phyloP scores from a whole-genome alignment of 2,797 vertebrate genomes.

The Sebastes trivittatus region DNA sequence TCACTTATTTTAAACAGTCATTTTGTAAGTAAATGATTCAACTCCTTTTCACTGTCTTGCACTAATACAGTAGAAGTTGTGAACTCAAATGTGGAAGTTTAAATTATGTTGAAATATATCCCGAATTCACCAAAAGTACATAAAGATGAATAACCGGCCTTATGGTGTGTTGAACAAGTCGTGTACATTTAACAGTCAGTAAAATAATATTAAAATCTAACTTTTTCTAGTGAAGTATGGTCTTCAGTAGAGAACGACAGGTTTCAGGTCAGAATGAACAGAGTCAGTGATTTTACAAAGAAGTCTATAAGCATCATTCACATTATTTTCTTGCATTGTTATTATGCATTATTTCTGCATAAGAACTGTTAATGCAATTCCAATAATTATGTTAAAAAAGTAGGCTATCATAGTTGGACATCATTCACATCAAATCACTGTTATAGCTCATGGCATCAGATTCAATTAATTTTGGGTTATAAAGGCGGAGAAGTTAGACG shows the following conservation, averaged over 20 bases:
- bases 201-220: background rate
- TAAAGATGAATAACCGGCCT: rapidly evolving
- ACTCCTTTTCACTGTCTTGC: background rate
- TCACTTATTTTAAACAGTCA: background rate
- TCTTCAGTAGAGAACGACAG: background rate
- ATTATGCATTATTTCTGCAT: background rate
- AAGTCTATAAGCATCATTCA: background rate
- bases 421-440: slow-evolving; percentile 21
- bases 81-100: background rate
- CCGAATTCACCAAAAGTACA: background rate
- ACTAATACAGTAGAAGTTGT: background rate
- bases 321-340: background rate
- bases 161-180: background rate
- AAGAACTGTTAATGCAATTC: background rate
- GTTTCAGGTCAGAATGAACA: background rate
- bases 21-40: background rate
- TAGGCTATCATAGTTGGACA: background rate
- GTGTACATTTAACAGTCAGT: background rate
- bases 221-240: background rate
- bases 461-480: background rate
- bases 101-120: background rate
- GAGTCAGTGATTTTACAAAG: background rate
- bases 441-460: background rate
- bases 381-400: background rate
- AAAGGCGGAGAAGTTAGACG: background rate